Percentiles rank a stretch among this genome's conserved stretches.
phyloP scores from a whole-genome alignment of 2,888 invertebrate genomes.

The Tinea pellionella region DNA sequence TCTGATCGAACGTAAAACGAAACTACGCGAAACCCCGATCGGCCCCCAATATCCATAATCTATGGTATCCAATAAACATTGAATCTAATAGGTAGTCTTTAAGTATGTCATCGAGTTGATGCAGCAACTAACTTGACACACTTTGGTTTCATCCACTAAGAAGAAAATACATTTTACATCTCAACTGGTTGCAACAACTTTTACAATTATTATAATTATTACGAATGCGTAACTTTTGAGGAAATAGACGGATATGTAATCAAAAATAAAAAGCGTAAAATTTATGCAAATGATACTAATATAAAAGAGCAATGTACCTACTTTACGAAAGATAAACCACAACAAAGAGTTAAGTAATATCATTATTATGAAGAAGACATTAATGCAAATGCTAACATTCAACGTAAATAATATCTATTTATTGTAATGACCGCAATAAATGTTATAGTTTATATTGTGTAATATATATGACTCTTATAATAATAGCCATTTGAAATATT shows the following conservation, averaged over 20 bases:
- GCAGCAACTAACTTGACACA: background rate
- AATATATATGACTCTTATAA: background rate
- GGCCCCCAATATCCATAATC: no score
- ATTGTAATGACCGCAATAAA: background rate
- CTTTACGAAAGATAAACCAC: background rate
- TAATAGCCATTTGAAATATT: conserved; percentile 2
- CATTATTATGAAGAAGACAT: background rate
- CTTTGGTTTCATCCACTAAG: background rate
- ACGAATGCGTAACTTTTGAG: no score
- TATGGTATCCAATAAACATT: background rate
- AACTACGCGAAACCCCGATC: no score
- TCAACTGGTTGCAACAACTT: no score
- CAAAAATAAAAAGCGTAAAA: background rate
- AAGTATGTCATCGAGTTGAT: background rate
- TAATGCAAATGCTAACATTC: conserved; percentile 1
- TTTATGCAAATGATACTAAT: no score
- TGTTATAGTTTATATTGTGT: no score
- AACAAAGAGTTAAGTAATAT: background rate
- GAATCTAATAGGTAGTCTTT: background rate
- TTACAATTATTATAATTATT: no score
- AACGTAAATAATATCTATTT: background rate
- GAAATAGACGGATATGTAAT: no score
- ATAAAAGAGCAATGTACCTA: no score
- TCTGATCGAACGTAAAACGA: no score
- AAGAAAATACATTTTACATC: background rate